Evolutionary conservation across 2,797 vertebrate genomes (phyloP).

Genomic region (Somateria mollissima): DNA sequence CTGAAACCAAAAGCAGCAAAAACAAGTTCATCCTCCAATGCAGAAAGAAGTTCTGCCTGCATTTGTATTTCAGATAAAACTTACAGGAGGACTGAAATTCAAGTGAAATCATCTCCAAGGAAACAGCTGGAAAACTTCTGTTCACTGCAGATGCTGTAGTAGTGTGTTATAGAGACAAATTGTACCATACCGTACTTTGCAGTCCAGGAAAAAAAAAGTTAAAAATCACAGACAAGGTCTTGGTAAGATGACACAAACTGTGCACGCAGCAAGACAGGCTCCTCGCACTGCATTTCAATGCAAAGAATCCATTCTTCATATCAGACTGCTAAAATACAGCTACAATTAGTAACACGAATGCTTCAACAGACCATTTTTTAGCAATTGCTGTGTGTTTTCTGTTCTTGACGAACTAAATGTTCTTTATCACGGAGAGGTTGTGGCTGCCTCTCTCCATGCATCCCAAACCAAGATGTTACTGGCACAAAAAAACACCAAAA

Average conservation of each 20-base stretch:
- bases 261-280: not conserved
- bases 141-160: not conserved
- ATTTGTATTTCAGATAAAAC: not conserved
- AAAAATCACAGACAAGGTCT: not conserved
- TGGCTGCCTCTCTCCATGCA: not conserved
- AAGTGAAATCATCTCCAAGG: conserved; percentile 19
- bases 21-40: not conserved
- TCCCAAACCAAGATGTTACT: not conserved
- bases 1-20: not conserved
- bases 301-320: not conserved
- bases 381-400: not conserved
- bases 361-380: not conserved
- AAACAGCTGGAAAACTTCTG: conserved; percentile 31
- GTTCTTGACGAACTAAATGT: not conserved
- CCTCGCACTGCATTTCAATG: not conserved
- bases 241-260: not conserved
- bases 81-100: not conserved
- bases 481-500: not conserved
- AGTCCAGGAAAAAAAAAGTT: not conserved
- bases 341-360: not conserved
- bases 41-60: not conserved
- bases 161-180: not conserved
- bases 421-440: not conserved
- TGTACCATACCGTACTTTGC: not conserved
- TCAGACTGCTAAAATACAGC: not conserved